Evolutionary conservation across 2,797 vertebrate species (phyloP).

Genomic region (Sebastes vulpes): DNA sequence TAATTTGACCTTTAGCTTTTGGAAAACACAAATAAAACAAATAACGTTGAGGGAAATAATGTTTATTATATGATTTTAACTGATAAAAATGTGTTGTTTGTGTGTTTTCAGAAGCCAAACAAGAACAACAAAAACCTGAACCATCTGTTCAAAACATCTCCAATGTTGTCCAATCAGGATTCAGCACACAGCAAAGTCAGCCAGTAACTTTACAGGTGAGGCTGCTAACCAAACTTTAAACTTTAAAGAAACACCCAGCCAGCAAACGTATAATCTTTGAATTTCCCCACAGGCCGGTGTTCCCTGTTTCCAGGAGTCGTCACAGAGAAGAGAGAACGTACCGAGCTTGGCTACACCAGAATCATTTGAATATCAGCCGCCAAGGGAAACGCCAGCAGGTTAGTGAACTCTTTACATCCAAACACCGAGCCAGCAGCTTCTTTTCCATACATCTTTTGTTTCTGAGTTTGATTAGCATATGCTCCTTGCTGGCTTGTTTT

Average conservation of each 20-base stretch:
- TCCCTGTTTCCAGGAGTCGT: conserved; percentile 12
- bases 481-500: not conserved
- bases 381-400: conserved; percentile 54
- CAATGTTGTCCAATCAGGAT: conserved; percentile 21
- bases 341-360: conserved; percentile 11
- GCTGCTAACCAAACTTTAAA: not conserved
- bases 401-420: not conserved
- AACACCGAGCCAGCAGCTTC: conserved; percentile 9
- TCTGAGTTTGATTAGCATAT: conserved; percentile 16
- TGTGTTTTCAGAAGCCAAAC: conserved; percentile 60
- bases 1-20: not conserved
- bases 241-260: not conserved
- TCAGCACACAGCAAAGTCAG: conserved; percentile 6
- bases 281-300: conserved; percentile 31
- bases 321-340: conserved; percentile 10
- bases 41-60: not conserved
- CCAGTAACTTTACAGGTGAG: conserved; percentile 59
- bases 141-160: conserved; percentile 5
- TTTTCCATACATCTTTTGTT: conserved; percentile 35
- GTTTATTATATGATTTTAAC: not conserved
- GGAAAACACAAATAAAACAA: not conserved
- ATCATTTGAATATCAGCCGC: conserved; percentile 28
- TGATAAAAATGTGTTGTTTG: not conserved
- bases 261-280: not conserved
- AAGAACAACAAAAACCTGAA: conserved; percentile 10